Conservation (phyloP, 1,140 invertebrate genomes). For the Leptoteleia sp. region DNA sequence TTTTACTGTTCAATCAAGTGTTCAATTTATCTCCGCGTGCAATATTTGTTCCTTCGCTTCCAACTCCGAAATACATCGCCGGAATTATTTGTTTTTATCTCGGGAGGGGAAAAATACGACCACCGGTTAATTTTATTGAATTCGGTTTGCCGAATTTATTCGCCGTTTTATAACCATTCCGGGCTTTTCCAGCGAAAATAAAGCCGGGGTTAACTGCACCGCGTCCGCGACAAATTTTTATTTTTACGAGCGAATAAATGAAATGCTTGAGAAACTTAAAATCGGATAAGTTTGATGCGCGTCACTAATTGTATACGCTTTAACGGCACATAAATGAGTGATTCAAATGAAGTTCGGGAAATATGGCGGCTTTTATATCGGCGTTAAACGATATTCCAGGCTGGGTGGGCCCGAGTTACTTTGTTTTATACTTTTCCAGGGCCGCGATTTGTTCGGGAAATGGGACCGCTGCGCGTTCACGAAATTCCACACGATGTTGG, state of each 20-base stretch:
- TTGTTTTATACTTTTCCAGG: slow-evolving; percentile 45
- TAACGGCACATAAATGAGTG: slow-evolving; percentile 51
- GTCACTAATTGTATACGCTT: slow-evolving; percentile 44
- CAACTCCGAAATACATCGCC: too few species aligned
- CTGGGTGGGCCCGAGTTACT: slow-evolving; percentile 32
- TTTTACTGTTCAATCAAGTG: too few species aligned
- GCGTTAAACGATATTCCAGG: slow-evolving; percentile 25
- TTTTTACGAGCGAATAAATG: slow-evolving; percentile 53
- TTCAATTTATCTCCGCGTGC: too few species aligned
- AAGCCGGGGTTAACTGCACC: slow-evolving; percentile 24
- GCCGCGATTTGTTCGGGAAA: slow-evolving; percentile 3
- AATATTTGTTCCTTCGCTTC: too few species aligned
- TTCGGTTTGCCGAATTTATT: slow-evolving; percentile 41
- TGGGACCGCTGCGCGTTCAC: slow-evolving; percentile 35
- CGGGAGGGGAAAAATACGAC: slow-evolving; percentile 28
- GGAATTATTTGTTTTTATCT: too few species aligned
- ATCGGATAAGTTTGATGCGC: slow-evolving; percentile 43
- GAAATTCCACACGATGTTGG: slow-evolving; percentile 2
- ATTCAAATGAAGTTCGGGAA: slow-evolving; percentile 44
- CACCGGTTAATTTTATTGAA: slow-evolving; percentile 32
- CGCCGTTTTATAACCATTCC: slow-evolving; percentile 27
- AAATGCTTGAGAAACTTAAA: slow-evolving; percentile 36
- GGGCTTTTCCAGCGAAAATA: slow-evolving; percentile 13
- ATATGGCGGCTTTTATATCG: slow-evolving; percentile 38
- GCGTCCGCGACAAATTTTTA: slow-evolving; percentile 50